Evolutionary conservation across 2,888 invertebrate species (phyloP), one percentile per base, ranked within the genome.

Genomic region (Conistra vaccinii): DNA sequence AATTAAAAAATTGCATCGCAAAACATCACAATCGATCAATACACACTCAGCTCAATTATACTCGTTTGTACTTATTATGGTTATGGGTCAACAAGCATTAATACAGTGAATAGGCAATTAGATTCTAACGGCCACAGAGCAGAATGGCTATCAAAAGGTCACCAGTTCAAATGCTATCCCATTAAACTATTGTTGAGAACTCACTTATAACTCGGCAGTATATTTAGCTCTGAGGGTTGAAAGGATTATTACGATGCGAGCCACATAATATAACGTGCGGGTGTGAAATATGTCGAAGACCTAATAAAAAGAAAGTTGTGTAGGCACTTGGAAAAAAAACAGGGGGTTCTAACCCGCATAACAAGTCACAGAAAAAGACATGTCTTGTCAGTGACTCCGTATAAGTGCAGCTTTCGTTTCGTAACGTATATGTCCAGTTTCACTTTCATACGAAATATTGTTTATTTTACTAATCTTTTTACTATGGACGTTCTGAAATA

Each of bases 111-210:
- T 62, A 76, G n/a, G 42, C 51, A 69, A 70, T 69, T 69, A 79
- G 76, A 53, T 65, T 32, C 26, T 55, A 77, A 76, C 53, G 66
- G 17, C 51, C 3, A 39, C 9, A 10, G 32, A 32, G 62, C 45
- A 58, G 82, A 82, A 76, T 76, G 57, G 70, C 67, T 7, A 48
- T 58, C 57, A 48, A 76, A 81, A 81, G 81, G 76, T 65, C 55
- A 66, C 48, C 32, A 69, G 76, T 66, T 60, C 69, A 76, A 80
- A 81, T 55, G 65, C 39, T 69, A 69, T 48, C 39, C 76, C 81
- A 69, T 69, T 76, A 66, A 69, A 80, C 77, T 70, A 70, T 80
- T 77, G 78, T 77, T 58, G 45, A 65, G 45, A 29, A 68, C 29
- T 62, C 67, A 63, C 60, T 58, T 74, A 67, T 53, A 58, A 72